Percentiles rank a stretch among this genome's conserved stretches.
Evolutionary conservation across 2,888 invertebrate species (phyloP).

Genomic region (Gasteruption jaculator): DNA sequence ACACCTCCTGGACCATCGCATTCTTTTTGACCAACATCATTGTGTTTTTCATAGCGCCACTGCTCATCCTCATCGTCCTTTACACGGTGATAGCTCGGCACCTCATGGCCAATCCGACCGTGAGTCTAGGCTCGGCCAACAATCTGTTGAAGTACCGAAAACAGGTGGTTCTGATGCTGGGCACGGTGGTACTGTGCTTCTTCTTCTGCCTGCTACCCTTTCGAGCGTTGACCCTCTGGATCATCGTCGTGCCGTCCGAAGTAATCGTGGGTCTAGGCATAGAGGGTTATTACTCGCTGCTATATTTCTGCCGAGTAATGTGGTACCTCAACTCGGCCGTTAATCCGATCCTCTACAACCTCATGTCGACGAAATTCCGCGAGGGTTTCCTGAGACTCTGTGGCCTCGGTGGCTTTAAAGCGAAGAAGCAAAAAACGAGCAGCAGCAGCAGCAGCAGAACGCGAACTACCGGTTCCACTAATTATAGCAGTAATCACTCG

Average conservation of each 20-base stretch:
- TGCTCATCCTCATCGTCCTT: slow-evolving; percentile 73
- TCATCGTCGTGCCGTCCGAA: slow-evolving; percentile 72
- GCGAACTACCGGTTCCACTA: slow-evolving; percentile 39
- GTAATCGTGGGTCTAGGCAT: slow-evolving; percentile 65
- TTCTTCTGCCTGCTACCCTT: slow-evolving; percentile 88
- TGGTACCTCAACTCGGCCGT: slow-evolving; percentile 86
- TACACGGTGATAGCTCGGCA: slow-evolving; percentile 84
- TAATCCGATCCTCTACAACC: slow-evolving; percentile 86
- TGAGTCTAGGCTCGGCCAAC: slow-evolving; percentile 59
- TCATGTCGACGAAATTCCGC: slow-evolving; percentile 89
- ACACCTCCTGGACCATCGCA: slow-evolving; percentile 68
- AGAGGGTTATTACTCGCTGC: slow-evolving; percentile 76
- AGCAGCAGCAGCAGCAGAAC: slow-evolving; percentile 32
- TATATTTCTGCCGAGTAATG: slow-evolving; percentile 84
- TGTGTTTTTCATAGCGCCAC: slow-evolving; percentile 80
- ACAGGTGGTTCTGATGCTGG: slow-evolving; percentile 83
- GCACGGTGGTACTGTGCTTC: slow-evolving; percentile 84
- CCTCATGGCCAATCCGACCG: slow-evolving; percentile 74
- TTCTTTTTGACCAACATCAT: slow-evolving; percentile 79
- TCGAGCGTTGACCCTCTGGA: slow-evolving; percentile 82
- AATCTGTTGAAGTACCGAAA: slow-evolving; percentile 70
- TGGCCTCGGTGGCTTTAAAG: slow-evolving; percentile 42
- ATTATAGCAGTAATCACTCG: slow-evolving; percentile 41
- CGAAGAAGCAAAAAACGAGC: slow-evolving; percentile 28
- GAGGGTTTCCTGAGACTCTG: slow-evolving; percentile 72